Conservation (phyloP, 2,888 invertebrate genomes). For the Andrena praecox region DNA sequence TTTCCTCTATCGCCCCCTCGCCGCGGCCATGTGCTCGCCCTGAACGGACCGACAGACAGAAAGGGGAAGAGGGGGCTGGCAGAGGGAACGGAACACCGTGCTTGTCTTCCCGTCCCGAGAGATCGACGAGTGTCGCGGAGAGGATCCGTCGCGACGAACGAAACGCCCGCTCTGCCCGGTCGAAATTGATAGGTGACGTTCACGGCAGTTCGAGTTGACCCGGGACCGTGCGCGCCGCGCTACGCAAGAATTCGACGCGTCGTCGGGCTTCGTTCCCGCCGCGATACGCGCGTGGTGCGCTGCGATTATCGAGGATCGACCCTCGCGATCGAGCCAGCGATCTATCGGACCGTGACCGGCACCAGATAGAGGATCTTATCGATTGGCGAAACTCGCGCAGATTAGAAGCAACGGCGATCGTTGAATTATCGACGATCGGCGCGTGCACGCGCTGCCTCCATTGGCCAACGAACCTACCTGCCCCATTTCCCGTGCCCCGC, state of each 20-base stretch:
- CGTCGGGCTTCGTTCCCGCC: not conserved
- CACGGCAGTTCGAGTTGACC: not conserved
- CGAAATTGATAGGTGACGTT: conserved; percentile 38
- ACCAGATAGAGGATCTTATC: conserved; percentile 33
- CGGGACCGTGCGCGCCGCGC: too few species aligned
- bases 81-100: conserved; percentile 35
- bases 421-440: conserved; percentile 9
- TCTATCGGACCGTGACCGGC: conserved; percentile 33
- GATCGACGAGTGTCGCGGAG: conserved; percentile 16
- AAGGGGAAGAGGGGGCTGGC: conserved; percentile 1
- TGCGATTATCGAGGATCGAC: not conserved
- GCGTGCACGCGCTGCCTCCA: too few species aligned
- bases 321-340: not conserved
- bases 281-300: not conserved
- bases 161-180: not conserved
- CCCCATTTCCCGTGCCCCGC: not conserved
- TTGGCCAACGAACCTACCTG: not conserved
- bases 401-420: conserved; percentile 19
- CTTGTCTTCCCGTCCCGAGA: conserved; percentile 14
- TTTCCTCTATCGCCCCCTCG: conserved; percentile 17
- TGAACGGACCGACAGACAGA: not conserved
- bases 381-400: conserved; percentile 16
- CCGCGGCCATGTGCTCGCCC: not conserved
- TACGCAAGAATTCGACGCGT: too few species aligned
- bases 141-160: conserved; percentile 53